These are phyloP conservation scores for Squalus acanthias DNA, from an alignment of 2,797 vertebrate species.

Conservation along the genomic window DNA sequence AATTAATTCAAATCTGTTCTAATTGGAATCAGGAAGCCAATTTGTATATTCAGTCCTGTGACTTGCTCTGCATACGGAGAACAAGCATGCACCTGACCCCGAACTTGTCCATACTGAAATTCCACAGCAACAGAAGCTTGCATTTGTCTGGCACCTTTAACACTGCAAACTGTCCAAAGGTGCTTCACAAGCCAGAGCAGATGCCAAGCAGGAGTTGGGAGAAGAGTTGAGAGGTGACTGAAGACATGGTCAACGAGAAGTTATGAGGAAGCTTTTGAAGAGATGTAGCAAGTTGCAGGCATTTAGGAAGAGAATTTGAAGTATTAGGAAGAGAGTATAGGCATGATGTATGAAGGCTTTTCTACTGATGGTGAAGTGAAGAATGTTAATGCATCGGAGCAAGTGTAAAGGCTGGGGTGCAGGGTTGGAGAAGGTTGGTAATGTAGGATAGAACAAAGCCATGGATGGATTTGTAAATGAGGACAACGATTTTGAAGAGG, in stretches of 20 bases:
- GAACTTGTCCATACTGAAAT: background rate
- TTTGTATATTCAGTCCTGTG: constrained; percentile 15
- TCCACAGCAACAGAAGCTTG: background rate
- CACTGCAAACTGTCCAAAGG: background rate
- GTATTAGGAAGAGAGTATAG: background rate
- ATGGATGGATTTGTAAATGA: background rate
- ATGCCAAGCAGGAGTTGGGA: background rate
- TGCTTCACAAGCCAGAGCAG: background rate
- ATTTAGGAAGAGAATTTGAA: background rate
- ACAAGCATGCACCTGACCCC: background rate
- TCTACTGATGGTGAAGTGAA: background rate
- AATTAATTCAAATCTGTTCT: constrained; percentile 1
- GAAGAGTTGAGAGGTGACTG: background rate
- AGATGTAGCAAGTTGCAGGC: no score
- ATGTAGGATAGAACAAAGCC: background rate
- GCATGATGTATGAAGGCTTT: background rate
- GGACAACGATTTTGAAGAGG: background rate
- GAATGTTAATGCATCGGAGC: background rate
- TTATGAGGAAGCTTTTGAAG: background rate
- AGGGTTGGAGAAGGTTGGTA: background rate
- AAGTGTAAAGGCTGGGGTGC: background rate
- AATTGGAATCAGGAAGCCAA: background rate
- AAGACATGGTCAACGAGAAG: background rate
- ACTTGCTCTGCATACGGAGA: background rate
- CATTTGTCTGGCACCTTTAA: background rate